Evolutionary conservation across 2,113 vertebrate species (phyloP).

Genomic region (Scartelaos histophorus): DNA sequence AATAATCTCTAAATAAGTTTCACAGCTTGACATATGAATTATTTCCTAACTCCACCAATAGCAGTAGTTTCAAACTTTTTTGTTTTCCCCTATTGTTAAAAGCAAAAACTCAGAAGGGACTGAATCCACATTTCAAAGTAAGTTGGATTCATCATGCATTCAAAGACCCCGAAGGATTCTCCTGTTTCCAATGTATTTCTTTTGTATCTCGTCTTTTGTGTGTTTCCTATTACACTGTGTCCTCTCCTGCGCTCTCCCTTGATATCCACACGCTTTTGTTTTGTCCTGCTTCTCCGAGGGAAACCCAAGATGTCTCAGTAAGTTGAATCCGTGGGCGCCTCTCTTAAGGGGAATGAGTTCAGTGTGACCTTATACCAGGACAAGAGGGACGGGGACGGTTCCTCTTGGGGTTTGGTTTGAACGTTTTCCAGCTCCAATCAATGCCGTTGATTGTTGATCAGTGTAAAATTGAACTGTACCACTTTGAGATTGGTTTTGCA

Average conservation of each 20-base stretch:
- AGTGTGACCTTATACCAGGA: constrained; percentile 25
- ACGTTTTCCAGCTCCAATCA: constrained; percentile 49
- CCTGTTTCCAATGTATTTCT: constrained; percentile 19
- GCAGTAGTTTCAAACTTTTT: background rate
- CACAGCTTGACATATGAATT: no score
- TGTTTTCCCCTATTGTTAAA: background rate
- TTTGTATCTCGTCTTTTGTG: constrained; percentile 47
- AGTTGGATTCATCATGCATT: constrained; percentile 33
- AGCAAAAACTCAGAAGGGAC: constrained; percentile 1
- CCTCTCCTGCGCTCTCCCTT: constrained; percentile 48
- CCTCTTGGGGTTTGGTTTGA: constrained; percentile 36
- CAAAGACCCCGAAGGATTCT: constrained; percentile 27
- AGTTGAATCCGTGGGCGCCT: constrained; percentile 33
- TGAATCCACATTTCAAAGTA: constrained; percentile 19
- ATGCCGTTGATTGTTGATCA: constrained; percentile 39
- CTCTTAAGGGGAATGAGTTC: background rate
- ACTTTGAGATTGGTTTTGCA: no score
- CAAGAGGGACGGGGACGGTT: constrained; percentile 21
- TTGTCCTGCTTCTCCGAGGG: constrained; percentile 27
- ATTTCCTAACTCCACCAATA: background rate
- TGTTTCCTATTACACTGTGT: constrained; percentile 32
- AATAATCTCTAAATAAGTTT: no score
- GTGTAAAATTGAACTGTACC: constrained; percentile 8
- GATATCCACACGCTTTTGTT: constrained; percentile 27
- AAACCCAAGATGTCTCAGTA: constrained; percentile 24